These are phyloP conservation scores for Theodoxus fluviatilis DNA, from an alignment of 2,888 invertebrate species.

Conservation along the genomic window DNA sequence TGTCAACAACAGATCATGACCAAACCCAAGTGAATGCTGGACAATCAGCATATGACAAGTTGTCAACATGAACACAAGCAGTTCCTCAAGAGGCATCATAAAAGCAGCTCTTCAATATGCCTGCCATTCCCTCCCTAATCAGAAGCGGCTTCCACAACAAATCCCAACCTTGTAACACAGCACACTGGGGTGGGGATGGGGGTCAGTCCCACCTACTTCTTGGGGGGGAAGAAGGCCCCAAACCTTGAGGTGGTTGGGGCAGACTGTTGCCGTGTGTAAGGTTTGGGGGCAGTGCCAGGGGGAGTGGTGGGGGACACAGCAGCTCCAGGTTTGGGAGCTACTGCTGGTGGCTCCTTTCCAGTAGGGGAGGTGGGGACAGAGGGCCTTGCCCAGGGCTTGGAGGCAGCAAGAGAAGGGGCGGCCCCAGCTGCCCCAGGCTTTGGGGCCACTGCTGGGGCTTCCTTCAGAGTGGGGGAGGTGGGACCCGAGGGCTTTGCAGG, in stretches of 20 bases:
- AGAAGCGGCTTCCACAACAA: not conserved
- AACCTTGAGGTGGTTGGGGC: slow-evolving; percentile 9
- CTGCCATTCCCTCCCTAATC: not conserved
- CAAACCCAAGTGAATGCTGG: too few species aligned
- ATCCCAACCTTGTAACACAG: not conserved
- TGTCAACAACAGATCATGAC: not conserved
- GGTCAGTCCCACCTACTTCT: not conserved
- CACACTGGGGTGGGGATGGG: not conserved
- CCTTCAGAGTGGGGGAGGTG: not conserved
- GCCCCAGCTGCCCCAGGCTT: slow-evolving; percentile 18
- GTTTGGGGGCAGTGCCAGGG: slow-evolving; percentile 22
- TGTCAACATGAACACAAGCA: not conserved
- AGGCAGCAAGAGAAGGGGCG: slow-evolving; percentile 1
- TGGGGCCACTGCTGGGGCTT: not conserved
- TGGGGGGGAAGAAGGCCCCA: slow-evolving; percentile 20
- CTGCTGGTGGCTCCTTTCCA: slow-evolving; percentile 6
- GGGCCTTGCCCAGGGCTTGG: slow-evolving; percentile 5
- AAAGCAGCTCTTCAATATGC: not conserved
- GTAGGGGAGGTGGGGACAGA: slow-evolving; percentile 6
- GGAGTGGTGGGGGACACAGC: not conserved
- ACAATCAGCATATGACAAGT: not conserved
- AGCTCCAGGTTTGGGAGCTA: slow-evolving; percentile 19
- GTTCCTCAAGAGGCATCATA: not conserved
- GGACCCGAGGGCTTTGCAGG: not conserved
- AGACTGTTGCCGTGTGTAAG: slow-evolving; percentile 17